Base-by-base conservation (phyloP, 2,113 vertebrate species). In the Machaerirhynchus nigripectus region DNA sequence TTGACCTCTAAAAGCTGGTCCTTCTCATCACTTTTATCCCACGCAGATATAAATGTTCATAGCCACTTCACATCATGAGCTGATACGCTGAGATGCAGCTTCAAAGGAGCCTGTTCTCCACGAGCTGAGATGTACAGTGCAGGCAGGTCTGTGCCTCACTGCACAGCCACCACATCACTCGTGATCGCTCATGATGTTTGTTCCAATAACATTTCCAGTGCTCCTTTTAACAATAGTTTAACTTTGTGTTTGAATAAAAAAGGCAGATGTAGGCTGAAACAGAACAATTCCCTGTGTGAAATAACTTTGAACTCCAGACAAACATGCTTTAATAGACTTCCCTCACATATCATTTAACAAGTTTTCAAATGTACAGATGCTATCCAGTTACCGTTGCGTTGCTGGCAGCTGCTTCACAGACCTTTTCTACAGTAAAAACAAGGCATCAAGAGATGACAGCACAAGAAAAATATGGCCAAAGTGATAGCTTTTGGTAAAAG, bases 391-490 rank as follows among this genome's bases (percentile, higher is more conserved):
- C 85, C 47, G 39, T 20, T 3, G 7, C 56, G 77, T 46, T 55
- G 14, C 71, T 88, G 88, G 83, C 90, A 97, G 89, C 80, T 92
- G 83, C 77, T 87, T 89, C 73, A 40, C 83, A 90, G 86, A 70
- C 68, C 47, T 78, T 67, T 75, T 19, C 79, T 74, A 27, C 55
- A 74, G 59, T 59, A 86, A 91, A 95, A 95, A 91, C 20, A 91
- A 92, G 47, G 52, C 63, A 67, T 81, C 81, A 78, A 80, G 86
- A 94, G 95, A 84, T 22, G 81, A 61, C 68, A 82, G 61, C 57
- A 24, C 13, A 44, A 68, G 60, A 63, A 89, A 95, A 93, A 92
- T 52, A 81, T 2, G 24, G 39, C 60, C 65, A 56, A 84, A 88
- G 81, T 49, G 10, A 75, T 67, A 63, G 59, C 30, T 70, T 65